Conservation (phyloP, 2,888 invertebrate genomes). For the Apantesis nais region DNA sequence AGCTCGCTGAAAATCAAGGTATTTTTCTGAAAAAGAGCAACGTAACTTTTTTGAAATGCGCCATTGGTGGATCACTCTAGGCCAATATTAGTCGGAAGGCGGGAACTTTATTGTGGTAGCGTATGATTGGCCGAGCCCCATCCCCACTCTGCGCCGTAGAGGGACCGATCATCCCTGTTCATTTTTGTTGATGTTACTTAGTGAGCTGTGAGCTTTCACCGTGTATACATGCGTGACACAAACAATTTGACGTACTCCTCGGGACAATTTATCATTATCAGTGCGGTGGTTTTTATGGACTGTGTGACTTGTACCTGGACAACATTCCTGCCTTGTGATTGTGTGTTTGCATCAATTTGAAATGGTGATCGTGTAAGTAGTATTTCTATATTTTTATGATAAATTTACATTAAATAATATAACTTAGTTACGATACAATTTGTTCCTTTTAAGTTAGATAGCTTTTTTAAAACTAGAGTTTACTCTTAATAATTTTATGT, state of each 20-base stretch:
- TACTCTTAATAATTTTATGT: background rate
- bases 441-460: background rate
- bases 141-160: slow-evolving; percentile 61
- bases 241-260: slow-evolving; percentile 32
- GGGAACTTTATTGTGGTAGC: slow-evolving; percentile 50
- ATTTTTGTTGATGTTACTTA: slow-evolving; percentile 80
- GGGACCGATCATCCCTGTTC: slow-evolving; percentile 81
- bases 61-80: slow-evolving; percentile 61
- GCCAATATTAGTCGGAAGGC: slow-evolving; percentile 73
- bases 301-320: slow-evolving; percentile 47
- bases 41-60: slow-evolving; percentile 47
- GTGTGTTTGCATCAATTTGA: slow-evolving; percentile 61
- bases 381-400: background rate
- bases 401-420: background rate
- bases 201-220: slow-evolving; percentile 76
- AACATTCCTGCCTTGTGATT: slow-evolving; percentile 57
- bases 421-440: background rate
- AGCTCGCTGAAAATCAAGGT: slow-evolving; percentile 65
- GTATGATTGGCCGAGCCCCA: slow-evolving; percentile 59
- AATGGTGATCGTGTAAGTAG: slow-evolving; percentile 83
- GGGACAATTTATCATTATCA: slow-evolving; percentile 26
- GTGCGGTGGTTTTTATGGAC: slow-evolving; percentile 53
- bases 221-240: slow-evolving; percentile 59
- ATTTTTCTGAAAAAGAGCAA: slow-evolving; percentile 71
- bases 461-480: background rate